Evolutionary conservation across 2,888 invertebrate genomes (phyloP).

Genomic region (Pollenia amentaria): DNA sequence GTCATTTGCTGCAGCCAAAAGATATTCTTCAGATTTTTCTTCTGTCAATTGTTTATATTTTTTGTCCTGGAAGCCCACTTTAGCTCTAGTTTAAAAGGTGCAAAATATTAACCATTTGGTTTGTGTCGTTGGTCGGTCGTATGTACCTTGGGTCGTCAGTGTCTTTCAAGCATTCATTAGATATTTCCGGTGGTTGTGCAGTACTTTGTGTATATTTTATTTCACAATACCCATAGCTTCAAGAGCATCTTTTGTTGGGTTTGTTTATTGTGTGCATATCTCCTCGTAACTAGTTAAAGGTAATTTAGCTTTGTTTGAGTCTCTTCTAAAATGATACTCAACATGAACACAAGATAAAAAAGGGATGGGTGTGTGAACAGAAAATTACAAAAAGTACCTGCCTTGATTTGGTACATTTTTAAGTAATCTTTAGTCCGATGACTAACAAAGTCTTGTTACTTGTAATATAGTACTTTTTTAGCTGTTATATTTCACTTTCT

Average conservation of each 20-base stretch:
- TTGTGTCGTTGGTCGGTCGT: slow-evolving; percentile 9
- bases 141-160: slow-evolving; percentile 30
- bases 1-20: neutral
- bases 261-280: slow-evolving; percentile 29
- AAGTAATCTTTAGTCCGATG: neutral
- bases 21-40: neutral
- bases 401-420: too few species aligned
- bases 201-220: neutral
- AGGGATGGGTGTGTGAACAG: neutral
- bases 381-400: neutral
- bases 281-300: slow-evolving; percentile 56
- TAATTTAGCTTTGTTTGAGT: slow-evolving; percentile 60
- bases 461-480: neutral
- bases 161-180: slow-evolving; percentile 61
- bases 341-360: neutral
- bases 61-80: slow-evolving; percentile 11
- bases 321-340: slow-evolving; percentile 32
- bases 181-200: slow-evolving; percentile 67
- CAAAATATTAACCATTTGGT: slow-evolving; percentile 45
- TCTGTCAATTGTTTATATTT: slow-evolving; percentile 29
- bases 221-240: slow-evolving; percentile 46
- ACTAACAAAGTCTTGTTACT: neutral
- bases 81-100: slow-evolving; percentile 37
- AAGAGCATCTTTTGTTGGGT: slow-evolving; percentile 15
- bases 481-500: neutral